A percentile compares a stretch with the other conserved stretches of the same genome.
These are phyloP conservation scores for Xanthia togata DNA, from an alignment of 2,888 invertebrate species.

Conservation along the genomic window DNA sequence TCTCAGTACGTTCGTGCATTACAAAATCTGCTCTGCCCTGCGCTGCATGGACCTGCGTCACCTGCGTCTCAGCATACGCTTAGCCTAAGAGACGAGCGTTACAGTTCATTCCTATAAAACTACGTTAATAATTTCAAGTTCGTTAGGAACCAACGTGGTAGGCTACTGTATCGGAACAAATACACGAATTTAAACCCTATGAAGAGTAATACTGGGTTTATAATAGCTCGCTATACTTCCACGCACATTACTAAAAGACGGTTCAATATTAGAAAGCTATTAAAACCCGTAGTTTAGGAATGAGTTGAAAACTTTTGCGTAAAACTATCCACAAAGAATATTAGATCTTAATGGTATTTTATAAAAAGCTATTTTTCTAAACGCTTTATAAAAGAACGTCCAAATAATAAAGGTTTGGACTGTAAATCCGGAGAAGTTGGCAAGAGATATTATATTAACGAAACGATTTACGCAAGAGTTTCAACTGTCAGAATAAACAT, in stretches of 20 bases:
- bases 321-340: slow-evolving; percentile 43
- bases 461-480: slow-evolving; percentile 60
- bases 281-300: slow-evolving; percentile 62
- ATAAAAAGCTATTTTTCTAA: slow-evolving; percentile 57
- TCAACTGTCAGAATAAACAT: slow-evolving; percentile 63
- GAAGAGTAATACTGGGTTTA: slow-evolving; percentile 62
- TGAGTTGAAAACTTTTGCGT: slow-evolving; percentile 70
- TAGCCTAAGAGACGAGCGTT: slow-evolving; percentile 25
- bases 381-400: slow-evolving; percentile 42
- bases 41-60: too few species aligned
- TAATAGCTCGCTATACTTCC: slow-evolving; percentile 60
- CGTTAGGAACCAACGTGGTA: slow-evolving; percentile 76
- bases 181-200: slow-evolving; percentile 69
- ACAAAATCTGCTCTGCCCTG: too few species aligned
- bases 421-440: slow-evolving; percentile 52
- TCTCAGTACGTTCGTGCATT: too few species aligned
- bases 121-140: slow-evolving; percentile 74
- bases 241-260: slow-evolving; percentile 18
- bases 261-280: slow-evolving; percentile 52
- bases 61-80: too few species aligned
- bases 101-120: slow-evolving; percentile 67
- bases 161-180: slow-evolving; percentile 71
- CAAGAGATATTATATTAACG: slow-evolving; percentile 44
- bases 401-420: slow-evolving; percentile 47
- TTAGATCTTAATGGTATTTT: slow-evolving; percentile 49